phyloP scores from a whole-genome alignment of 2,797 vertebrate species.

The Melanotaenia boesemani region DNA sequence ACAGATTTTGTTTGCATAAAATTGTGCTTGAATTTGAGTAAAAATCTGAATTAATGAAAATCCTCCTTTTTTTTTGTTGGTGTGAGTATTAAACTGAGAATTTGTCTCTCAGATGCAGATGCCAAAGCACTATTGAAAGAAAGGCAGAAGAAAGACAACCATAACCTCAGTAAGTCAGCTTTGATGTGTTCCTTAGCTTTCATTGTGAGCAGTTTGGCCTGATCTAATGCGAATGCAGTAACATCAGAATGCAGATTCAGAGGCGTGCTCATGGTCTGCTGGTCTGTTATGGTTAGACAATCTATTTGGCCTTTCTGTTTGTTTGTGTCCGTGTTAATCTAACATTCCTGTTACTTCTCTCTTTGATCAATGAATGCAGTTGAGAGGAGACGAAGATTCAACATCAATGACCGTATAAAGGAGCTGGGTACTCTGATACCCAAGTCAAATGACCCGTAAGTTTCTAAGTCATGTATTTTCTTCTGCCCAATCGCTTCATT shows the following conservation, averaged over 20 bases:
- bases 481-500: background rate
- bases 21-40: background rate
- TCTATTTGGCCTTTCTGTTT: background rate
- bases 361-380: conserved; percentile 74
- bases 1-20: background rate
- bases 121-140: conserved; percentile 88
- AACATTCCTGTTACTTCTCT: conserved; percentile 4
- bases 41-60: too few species aligned
- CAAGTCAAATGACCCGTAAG: conserved; percentile 92
- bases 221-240: background rate
- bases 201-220: background rate
- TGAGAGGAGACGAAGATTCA: conserved; percentile 92
- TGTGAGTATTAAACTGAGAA: background rate
- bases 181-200: too few species aligned
- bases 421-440: conserved; percentile 91
- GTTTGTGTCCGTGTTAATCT: conserved; percentile 2
- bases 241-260: too few species aligned
- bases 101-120: conserved; percentile 79
- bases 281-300: background rate
- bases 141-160: conserved; percentile 94
- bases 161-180: conserved; percentile 89
- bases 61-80: background rate
- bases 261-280: too few species aligned
- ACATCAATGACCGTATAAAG: conserved; percentile 83
- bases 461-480: conserved; percentile 27